phyloP scores from a whole-genome alignment of 2,888 invertebrate species.

The Stramonita haemastoma region DNA sequence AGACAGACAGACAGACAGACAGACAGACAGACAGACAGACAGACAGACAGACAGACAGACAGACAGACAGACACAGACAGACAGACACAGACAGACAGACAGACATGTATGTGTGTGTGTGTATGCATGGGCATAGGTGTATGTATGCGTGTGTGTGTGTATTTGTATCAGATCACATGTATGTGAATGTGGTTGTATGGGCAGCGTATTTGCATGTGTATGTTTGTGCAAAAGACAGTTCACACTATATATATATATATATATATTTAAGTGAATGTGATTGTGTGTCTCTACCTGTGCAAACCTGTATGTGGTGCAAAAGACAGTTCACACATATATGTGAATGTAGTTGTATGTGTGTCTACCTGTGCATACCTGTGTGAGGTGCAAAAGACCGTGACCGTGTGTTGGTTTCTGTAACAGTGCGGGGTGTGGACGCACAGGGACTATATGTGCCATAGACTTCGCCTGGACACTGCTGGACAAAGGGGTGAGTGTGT shows the following conservation, averaged over 20 bases:
- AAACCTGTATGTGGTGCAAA: background rate
- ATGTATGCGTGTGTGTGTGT: background rate
- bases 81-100: no score
- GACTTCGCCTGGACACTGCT: constrained; percentile 82
- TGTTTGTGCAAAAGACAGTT: background rate
- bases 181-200: background rate
- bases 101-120: no score
- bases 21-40: no score
- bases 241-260: background rate
- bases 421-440: constrained; percentile 82
- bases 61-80: no score
- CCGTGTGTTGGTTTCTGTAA: background rate
- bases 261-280: background rate
- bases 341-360: background rate
- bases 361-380: no score
- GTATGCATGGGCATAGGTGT: background rate
- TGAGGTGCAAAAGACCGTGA: background rate
- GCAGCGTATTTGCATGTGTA: background rate
- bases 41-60: no score
- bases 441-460: constrained; percentile 82
- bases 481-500: constrained; percentile 72
- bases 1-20: no score
- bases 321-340: background rate
- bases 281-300: background rate
- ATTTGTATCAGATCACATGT: background rate